A percentile compares a stretch with the other conserved stretches of the same genome.
Evolutionary conservation across 2,797 vertebrate species (phyloP).

Genomic region (Sparus aurata): DNA sequence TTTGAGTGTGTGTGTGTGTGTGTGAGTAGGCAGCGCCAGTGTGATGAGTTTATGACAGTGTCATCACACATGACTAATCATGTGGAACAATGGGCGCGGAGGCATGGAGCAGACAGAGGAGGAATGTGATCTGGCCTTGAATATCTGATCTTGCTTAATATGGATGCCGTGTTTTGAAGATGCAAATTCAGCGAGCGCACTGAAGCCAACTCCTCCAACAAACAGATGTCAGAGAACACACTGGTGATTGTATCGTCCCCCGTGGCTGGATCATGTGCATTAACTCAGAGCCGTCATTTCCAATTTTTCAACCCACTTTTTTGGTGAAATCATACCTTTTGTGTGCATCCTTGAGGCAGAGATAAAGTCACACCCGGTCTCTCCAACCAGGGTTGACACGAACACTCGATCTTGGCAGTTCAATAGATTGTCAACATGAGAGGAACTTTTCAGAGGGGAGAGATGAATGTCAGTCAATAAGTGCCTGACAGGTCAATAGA

Average conservation of each 20-base stretch:
- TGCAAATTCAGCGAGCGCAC: slow-evolving; percentile 54
- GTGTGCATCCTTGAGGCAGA: slow-evolving; percentile 44
- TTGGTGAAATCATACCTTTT: slow-evolving; percentile 31
- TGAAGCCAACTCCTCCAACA: slow-evolving; percentile 42
- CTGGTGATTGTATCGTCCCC: slow-evolving; percentile 44
- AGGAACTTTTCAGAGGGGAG: slow-evolving; percentile 69
- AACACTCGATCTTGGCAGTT: slow-evolving; percentile 61
- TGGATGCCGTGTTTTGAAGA: slow-evolving; percentile 60
- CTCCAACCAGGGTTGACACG: slow-evolving; percentile 48
- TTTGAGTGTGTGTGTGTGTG: slow-evolving; percentile 12
- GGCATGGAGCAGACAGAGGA: slow-evolving; percentile 47
- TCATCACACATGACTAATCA: slow-evolving; percentile 73
- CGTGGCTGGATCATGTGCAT: slow-evolving; percentile 39
- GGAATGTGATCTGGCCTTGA: slow-evolving; percentile 65
- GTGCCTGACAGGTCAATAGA: slow-evolving; percentile 71
- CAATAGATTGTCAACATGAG: slow-evolving; percentile 70
- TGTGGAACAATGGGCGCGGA: slow-evolving; percentile 69
- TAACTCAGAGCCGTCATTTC: slow-evolving; percentile 29
- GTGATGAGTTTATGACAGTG: slow-evolving; percentile 60
- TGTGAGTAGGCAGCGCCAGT: slow-evolving; percentile 31
- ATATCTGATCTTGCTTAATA: slow-evolving; percentile 62
- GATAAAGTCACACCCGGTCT: slow-evolving; percentile 59
- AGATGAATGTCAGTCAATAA: slow-evolving; percentile 77
- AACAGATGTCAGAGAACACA: slow-evolving; percentile 59
- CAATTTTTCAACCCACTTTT: slow-evolving; percentile 20